Percentiles rank a stretch among this genome's conserved stretches.
Conservation (phyloP, 2,113 vertebrate genomes). For the Rhinoptilus africanus region DNA sequence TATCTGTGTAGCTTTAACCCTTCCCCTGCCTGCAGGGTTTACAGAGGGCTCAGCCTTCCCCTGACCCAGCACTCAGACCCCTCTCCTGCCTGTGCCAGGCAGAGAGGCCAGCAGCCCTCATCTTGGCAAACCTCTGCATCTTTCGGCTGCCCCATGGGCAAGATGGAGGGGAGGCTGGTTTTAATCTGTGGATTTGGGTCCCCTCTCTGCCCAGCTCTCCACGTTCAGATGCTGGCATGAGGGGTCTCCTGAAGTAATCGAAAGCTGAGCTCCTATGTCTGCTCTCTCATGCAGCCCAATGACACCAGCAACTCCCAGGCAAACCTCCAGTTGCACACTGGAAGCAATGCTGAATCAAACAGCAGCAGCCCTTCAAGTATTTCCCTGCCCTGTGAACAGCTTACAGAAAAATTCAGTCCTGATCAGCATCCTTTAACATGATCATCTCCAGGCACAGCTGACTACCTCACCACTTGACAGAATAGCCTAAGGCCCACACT, state of each 20-base stretch:
- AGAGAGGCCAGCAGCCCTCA: neutral
- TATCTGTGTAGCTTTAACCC: neutral
- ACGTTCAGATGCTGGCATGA: accelerated
- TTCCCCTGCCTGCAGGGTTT: neutral
- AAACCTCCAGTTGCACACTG: neutral
- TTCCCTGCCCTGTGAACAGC: neutral
- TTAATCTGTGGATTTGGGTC: neutral
- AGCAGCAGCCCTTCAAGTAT: neutral
- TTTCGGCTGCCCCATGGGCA: accelerated
- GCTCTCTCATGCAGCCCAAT: neutral
- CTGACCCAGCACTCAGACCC: neutral
- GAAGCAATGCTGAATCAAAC: neutral
- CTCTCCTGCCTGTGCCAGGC: neutral
- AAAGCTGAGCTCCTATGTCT: neutral
- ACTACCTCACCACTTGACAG: neutral
- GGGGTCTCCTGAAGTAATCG: accelerated
- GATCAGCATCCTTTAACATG: neutral
- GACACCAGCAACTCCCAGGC: neutral
- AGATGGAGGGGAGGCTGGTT: too few relatives aligned
- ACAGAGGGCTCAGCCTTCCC: neutral
- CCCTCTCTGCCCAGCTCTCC: neutral
- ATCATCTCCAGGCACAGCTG: neutral
- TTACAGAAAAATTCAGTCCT: neutral
- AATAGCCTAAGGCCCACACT: neutral
- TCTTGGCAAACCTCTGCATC: neutral